Conservation (phyloP, 1,140 invertebrate species). For the Drosophila saltans region DNA sequence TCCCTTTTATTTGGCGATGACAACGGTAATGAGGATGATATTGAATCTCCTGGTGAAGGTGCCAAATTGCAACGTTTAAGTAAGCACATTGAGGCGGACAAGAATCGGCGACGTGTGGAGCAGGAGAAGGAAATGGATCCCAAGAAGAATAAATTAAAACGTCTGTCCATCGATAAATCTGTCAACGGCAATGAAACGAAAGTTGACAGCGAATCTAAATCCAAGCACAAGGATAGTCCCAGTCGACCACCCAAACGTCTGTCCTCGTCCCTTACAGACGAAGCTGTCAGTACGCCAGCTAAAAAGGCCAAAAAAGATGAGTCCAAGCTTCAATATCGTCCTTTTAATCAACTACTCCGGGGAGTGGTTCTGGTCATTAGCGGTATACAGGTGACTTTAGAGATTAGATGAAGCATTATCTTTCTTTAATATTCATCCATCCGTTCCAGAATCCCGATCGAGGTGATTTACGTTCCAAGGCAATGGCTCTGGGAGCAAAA, state of each 20-base stretch:
- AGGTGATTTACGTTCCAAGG: slow-evolving; percentile 87
- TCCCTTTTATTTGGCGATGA: slow-evolving; percentile 85
- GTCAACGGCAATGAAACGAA: neutral
- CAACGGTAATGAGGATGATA: slow-evolving; percentile 62
- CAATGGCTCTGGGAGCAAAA: slow-evolving; percentile 90
- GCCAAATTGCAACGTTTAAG: slow-evolving; percentile 70
- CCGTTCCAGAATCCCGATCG: slow-evolving; percentile 89
- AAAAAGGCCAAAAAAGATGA: slow-evolving; percentile 44
- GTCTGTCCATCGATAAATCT: slow-evolving; percentile 37
- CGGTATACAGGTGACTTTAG: slow-evolving; percentile 86
- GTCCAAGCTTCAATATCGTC: slow-evolving; percentile 76
- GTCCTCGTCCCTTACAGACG: slow-evolving; percentile 32
- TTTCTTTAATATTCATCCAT: neutral
- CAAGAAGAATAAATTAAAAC: slow-evolving; percentile 41
- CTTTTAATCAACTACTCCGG: slow-evolving; percentile 86
- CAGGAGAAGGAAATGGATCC: slow-evolving; percentile 37
- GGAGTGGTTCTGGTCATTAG: slow-evolving; percentile 91
- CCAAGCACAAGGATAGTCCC: slow-evolving; percentile 21
- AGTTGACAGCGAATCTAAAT: neutral
- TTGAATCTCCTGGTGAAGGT: slow-evolving; percentile 10
- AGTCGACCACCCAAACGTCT: slow-evolving; percentile 40
- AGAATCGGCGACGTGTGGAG: slow-evolving; percentile 65
- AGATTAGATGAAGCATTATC: neutral
- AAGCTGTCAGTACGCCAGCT: slow-evolving; percentile 32
- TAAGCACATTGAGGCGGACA: slow-evolving; percentile 84